These are phyloP conservation scores for Resseliella maxima DNA, from an alignment of 2,888 invertebrate genomes.

Conservation along the genomic window DNA sequence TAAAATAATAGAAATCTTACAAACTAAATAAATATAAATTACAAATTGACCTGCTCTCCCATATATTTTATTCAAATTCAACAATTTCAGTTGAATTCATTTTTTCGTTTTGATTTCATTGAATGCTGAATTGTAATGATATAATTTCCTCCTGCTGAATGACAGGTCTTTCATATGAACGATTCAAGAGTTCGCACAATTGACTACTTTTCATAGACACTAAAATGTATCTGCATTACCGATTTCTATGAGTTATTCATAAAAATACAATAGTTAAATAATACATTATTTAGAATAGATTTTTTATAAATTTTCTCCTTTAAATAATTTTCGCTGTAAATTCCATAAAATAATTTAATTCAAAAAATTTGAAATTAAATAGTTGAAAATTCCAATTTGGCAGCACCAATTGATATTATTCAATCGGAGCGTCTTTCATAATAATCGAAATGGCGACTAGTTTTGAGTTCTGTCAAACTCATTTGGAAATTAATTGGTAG, in stretches of 20 bases:
- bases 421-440: conserved; percentile 27
- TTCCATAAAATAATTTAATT: no score
- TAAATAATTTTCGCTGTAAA: no score
- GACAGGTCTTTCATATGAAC: neutral
- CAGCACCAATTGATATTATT: neutral
- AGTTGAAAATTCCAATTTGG: neutral
- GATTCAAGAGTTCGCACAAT: conserved; percentile 32
- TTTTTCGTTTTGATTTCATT: neutral
- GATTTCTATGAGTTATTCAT: neutral
- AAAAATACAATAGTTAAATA: neutral
- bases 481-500: conserved; percentile 19
- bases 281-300: no score
- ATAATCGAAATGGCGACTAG: conserved; percentile 15
- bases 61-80: neutral
- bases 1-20: no score
- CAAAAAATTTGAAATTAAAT: no score
- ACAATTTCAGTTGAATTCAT: neutral
- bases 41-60: neutral
- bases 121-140: conserved; percentile 20
- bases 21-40: no score
- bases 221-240: neutral
- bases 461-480: conserved; percentile 29
- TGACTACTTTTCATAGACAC: neutral
- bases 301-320: no score
- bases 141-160: neutral